Base-by-base conservation (phyloP, 2,797 vertebrate species). In the Sebastes itinus region DNA sequence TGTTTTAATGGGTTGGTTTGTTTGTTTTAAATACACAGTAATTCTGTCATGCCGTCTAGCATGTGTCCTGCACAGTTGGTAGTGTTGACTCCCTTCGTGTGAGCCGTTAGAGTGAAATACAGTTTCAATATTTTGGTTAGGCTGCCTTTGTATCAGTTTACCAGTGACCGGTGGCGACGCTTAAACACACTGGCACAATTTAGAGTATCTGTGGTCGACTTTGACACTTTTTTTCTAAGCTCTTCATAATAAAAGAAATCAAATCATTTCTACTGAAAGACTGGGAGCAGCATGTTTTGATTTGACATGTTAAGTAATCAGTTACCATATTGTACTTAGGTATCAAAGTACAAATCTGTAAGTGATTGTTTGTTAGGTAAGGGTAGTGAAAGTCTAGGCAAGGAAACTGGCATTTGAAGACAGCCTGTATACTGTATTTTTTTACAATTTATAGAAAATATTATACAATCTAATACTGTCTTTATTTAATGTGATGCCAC, bases 1-100 rank as follows among this genome's bases (percentile, higher is more conserved):
- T 77, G 81, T 90, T 91, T 89, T 92, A 87, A 91, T 84, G 68
- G 71, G 70, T 72, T 91, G 78, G 84, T 86, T 87, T 92, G 88
- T 88, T 91, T 92, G 84, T 90, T 92, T 87, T 88, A 85, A 89
- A 85, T 58, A 28, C 63, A 61, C 54, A 82, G 70, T 87, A 80
- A 75, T 80, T 86, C 88, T 90, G 62, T 78, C 86, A 77, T 69
- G 64, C 70, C 62, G 77, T 86, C 68, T 62, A 67, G 38, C 75
- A 59, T 81, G 54, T 76, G 76, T 85, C 61, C 79, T 71, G 56
- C 68, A 74, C 52, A 58, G 74, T 75, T 67, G 75, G 78, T 20
- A 18, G 42, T 59, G 81, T 66, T 77, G 54, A 58, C 75, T 77
- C 72, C 22, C 54, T 80, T 60, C 1, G 2, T 52, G 68, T 78